Evolutionary conservation across 2,797 vertebrate species (phyloP).

Genomic region (Eulemur mongoz): DNA sequence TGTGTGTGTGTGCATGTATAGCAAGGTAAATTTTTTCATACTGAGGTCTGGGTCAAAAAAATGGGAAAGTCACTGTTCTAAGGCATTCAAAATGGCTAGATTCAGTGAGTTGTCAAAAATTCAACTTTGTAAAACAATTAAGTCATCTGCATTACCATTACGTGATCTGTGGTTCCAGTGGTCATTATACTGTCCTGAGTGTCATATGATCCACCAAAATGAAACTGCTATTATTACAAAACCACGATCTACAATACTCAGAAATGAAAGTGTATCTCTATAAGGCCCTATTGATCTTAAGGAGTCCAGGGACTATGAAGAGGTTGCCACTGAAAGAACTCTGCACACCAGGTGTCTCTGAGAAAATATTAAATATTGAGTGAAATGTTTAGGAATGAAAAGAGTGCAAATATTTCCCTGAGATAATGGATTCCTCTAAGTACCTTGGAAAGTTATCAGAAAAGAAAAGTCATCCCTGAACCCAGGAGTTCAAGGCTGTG

Average conservation of each 20-base stretch:
- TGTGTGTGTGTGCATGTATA: not conserved
- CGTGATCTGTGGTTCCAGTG: not conserved
- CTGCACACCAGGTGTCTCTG: not conserved
- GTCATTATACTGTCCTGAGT: constrained; percentile 29
- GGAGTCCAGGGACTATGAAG: not conserved
- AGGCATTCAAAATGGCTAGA: constrained; percentile 45
- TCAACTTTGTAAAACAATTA: constrained; percentile 15
- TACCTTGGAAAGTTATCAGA: not conserved
- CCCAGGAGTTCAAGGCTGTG: not conserved
- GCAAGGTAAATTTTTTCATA: constrained; percentile 26
- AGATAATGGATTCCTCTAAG: not conserved
- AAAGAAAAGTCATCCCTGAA: not conserved
- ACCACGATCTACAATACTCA: not conserved
- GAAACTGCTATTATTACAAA: constrained; percentile 52
- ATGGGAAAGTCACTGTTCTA: constrained; percentile 38
- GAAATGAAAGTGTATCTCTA: not conserved
- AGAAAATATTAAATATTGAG: constrained; percentile 15
- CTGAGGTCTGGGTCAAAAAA: not conserved
- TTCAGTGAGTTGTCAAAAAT: not conserved
- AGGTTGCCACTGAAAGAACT: not conserved
- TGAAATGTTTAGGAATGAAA: constrained; percentile 10
- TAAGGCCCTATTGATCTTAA: not conserved
- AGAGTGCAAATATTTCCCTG: not conserved
- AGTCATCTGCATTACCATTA: constrained; percentile 49
- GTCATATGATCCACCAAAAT: constrained; percentile 41